Base-by-base conservation (phyloP, 2,797 vertebrate genomes). In the Chiroxiphia lanceolata region DNA sequence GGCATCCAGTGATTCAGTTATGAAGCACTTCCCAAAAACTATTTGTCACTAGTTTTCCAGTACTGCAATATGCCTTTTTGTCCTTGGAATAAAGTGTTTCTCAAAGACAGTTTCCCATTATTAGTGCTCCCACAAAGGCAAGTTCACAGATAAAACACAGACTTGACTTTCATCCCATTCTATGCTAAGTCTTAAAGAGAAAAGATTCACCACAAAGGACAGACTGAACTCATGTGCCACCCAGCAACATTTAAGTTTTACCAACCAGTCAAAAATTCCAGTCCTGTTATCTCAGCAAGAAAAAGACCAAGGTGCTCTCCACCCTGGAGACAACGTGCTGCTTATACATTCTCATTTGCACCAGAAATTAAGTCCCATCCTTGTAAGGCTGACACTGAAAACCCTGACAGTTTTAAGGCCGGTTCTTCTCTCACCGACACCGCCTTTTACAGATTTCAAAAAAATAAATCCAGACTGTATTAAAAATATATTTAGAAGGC, bases 341-440 rank as follows among this genome's bases (percentile, higher is more conserved):
- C 64, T 70, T 21, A 33, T 18, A 45, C 16, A 3, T 27, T 31
- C 44, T 19, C 33, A 34, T 48, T 34, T 45, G 74, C 65, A 84
- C 42, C 10, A 70, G 36, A 80, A 57, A 67, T 6, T 0, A 68
- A 87, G 15, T 4, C 27, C 29, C 26, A 50, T 9, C 69, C 45
- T 83, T 42, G 1, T 0, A 48, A 61, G 27, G 42, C 61, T 4
- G 40, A 18, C 47, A 26, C 1, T 14, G 26, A 61, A 87, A 81
- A 40, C 21, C 22, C 38, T 50, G 6, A 13, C 21, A 0, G 9
- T 14, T n/a, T 5, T 1, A 57, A 23, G 19, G 11, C 5, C 11
- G 26, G 0, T 22, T 40, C 33, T 69, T 40, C 60, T 18, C 53
- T 64, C 54, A 9, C 15, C 54, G 47, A 0, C 1, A 6, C 50